Evolutionary conservation across 2,113 vertebrate genomes (phyloP), one percentile per base, ranked within the genome.

Genomic region (Spea multiplicata): DNA sequence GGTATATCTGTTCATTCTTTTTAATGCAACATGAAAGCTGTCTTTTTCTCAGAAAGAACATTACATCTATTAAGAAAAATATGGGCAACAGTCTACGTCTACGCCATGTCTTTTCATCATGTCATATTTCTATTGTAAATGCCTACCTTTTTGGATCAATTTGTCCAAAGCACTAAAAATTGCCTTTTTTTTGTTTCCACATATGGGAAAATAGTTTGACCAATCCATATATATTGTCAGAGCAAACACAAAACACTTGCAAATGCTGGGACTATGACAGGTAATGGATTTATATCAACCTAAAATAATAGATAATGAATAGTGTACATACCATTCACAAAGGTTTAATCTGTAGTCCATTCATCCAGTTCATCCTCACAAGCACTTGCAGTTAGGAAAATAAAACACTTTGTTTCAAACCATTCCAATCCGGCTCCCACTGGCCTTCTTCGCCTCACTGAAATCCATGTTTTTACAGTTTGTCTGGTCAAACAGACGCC

Each of bases 141-240:
- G 4, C 12, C 85, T 86, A 87, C 90, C 87, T 90, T 90, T 91
- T 86, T 84, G 89, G 89, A 89, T 88, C 84, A 84, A 83, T 80
- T 88, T 89, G 87, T 84, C 86, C 87, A 84, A 83, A 86, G 88
- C 88, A 87, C 89, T 88, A 86, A 81, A 86, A 87, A 87, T 87
- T 86, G 87, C 74, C 88, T 91, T 91, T 30, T 30, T 30, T 70
- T 92, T 91, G 89, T 91, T 91, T 91, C 84, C 86, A 84, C 86
- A 0, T 86, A 84, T 88, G 84, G 82, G 90, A 89, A 85, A 50
- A 88, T 88, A 88, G 82, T 83, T 84, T 80, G 73, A 89, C 87
- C 89, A 90, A 90, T 90, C 89, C 89, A 86, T 87, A 89, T 30
- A 30, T 90, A 89, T 89, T 90, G 91, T 66, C 61, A 17, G 9